phyloP scores from a whole-genome alignment of 2,113 vertebrate genomes.

The Dipodomys ordii region DNA sequence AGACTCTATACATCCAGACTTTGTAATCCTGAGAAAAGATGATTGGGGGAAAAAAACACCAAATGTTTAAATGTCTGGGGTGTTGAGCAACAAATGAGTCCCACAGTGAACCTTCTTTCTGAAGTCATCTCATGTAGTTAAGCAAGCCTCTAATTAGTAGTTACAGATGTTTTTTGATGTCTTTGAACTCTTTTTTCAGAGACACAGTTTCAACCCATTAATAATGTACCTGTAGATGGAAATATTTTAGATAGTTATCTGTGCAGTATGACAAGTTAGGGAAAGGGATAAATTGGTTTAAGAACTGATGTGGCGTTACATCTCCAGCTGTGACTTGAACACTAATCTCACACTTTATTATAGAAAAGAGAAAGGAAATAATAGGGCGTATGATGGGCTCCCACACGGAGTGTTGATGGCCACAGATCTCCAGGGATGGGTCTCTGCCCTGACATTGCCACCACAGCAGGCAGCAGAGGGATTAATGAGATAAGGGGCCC shows the following conservation, averaged over 20 bases:
- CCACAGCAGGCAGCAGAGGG: background rate
- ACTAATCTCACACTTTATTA: conserved; percentile 45
- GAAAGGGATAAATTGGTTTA: conserved; percentile 41
- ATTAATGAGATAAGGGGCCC: background rate
- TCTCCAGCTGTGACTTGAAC: conserved; percentile 21
- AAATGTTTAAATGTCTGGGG: background rate
- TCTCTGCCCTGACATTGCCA: background rate
- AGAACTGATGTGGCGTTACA: conserved; percentile 28
- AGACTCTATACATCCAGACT: background rate
- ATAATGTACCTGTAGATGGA: conserved; percentile 60
- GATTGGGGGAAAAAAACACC: conserved; percentile 52
- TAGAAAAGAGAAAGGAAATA: conserved; percentile 40
- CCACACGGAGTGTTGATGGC: background rate
- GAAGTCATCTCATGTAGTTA: conserved; percentile 57
- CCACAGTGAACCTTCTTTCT: conserved; percentile 6
- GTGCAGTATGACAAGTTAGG: conserved; percentile 34
- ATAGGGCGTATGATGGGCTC: background rate
- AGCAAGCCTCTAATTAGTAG: conserved; percentile 59
- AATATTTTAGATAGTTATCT: conserved; percentile 64
- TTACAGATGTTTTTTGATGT: conserved; percentile 59
- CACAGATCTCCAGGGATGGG: background rate
- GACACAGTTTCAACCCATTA: conserved; percentile 57
- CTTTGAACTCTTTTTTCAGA: conserved; percentile 72
- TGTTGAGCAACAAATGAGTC: conserved; percentile 49
- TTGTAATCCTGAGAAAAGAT: conserved; percentile 12